Evolutionary conservation across 2,797 vertebrate genomes (phyloP).

Genomic region (Clamator glandarius): DNA sequence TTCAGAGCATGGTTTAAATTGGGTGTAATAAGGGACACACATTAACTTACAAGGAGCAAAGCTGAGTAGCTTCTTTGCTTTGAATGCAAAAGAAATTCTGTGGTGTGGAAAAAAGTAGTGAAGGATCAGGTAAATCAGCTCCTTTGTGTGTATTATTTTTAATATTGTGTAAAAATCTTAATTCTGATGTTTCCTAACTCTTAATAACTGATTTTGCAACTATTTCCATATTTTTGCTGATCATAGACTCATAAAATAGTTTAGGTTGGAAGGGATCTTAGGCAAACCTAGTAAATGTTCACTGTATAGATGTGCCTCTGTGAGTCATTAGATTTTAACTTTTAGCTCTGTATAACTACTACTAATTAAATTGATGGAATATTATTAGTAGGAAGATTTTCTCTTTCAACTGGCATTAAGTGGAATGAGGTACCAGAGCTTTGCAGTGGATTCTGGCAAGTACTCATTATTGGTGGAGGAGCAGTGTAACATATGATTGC

Average conservation of each 20-base stretch:
- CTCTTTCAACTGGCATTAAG: not conserved
- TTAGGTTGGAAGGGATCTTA: no score
- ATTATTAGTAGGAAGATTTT: not conserved
- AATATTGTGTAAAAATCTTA: not conserved
- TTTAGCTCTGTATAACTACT: not conserved
- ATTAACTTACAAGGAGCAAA: not conserved
- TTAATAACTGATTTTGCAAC: not conserved
- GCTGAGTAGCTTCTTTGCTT: not conserved
- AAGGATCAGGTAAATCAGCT: not conserved
- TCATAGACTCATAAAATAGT: no score
- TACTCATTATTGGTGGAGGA: not conserved
- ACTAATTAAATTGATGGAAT: not conserved
- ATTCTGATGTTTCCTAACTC: not conserved
- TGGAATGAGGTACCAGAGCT: not conserved
- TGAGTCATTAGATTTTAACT: not conserved
- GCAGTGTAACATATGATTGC: not conserved
- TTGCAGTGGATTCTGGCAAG: not conserved
- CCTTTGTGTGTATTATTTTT: not conserved
- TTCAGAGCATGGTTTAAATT: not conserved
- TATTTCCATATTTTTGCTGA: not conserved
- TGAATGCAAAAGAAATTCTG: not conserved
- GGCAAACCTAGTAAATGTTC: not conserved
- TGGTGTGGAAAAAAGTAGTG: not conserved
- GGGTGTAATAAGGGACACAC: not conserved
- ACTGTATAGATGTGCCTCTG: not conserved